Evolutionary conservation across 2,888 invertebrate genomes (phyloP).

Genomic region (Petrophora chlorosata): DNA sequence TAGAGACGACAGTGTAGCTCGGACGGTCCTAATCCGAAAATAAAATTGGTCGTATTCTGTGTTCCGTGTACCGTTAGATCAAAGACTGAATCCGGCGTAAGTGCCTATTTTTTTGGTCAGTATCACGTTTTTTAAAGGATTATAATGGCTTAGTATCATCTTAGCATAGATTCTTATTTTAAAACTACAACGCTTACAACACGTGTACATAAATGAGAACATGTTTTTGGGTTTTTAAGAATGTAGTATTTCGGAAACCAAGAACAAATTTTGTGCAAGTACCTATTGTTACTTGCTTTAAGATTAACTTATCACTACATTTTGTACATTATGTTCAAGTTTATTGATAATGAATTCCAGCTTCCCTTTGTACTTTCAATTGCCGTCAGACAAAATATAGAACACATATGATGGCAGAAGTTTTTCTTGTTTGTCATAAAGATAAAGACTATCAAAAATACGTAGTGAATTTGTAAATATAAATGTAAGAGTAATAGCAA

Average conservation of each 20-base stretch:
- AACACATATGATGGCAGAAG: background rate
- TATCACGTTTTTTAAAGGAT: slow-evolving; percentile 35
- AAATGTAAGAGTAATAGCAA: slow-evolving; percentile 21
- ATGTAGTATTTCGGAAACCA: too few relatives aligned
- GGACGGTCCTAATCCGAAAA: slow-evolving; percentile 44
- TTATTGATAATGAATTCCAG: too few relatives aligned
- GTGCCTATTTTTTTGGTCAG: slow-evolving; percentile 67
- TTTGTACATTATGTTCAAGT: too few relatives aligned
- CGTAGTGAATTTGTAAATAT: slow-evolving; percentile 34
- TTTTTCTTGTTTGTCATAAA: slow-evolving; percentile 16
- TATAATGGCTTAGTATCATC: slow-evolving; percentile 2
- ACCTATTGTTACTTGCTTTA: too few relatives aligned
- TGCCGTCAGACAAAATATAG: background rate
- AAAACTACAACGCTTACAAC: too few relatives aligned
- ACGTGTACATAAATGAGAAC: too few relatives aligned
- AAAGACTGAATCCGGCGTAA: slow-evolving; percentile 80
- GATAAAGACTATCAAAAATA: slow-evolving; percentile 29
- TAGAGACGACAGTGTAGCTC: slow-evolving; percentile 75
- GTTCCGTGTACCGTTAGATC: slow-evolving; percentile 63
- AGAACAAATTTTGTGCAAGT: too few relatives aligned
- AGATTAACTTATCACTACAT: too few relatives aligned
- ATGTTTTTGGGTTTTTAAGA: too few relatives aligned
- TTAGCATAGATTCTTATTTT: background rate
- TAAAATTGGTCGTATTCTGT: slow-evolving; percentile 44
- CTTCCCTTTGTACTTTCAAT: too few relatives aligned